Percentiles rank a stretch among this genome's conserved stretches.
Conservation (phyloP, 1,140 invertebrate species). For the Schlechtendalia chinensis region DNA sequence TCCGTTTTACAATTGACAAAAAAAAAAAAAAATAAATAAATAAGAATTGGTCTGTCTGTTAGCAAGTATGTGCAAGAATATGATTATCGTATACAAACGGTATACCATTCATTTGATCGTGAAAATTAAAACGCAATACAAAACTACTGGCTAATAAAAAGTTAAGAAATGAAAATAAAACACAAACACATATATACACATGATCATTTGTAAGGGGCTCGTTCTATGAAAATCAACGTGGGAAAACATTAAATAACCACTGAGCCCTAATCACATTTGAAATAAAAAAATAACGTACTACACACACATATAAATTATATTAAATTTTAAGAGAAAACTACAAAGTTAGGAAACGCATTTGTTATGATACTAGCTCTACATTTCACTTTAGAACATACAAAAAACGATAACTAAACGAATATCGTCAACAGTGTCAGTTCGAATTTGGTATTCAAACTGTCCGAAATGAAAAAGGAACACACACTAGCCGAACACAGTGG, state of each 20-base stretch:
- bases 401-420: background rate
- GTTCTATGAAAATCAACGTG: background rate
- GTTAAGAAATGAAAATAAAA: constrained; percentile 8
- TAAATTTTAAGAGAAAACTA: too few relatives aligned
- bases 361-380: too few relatives aligned
- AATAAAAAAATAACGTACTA: background rate
- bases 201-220: background rate
- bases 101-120: background rate
- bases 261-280: background rate
- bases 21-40: background rate
- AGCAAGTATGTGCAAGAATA: background rate
- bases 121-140: constrained; percentile 12
- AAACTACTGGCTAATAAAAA: background rate
- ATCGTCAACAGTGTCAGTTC: background rate
- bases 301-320: too few relatives aligned
- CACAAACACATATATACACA: background rate
- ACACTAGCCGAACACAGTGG: too few relatives aligned
- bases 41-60: constrained; percentile 27
- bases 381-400: background rate
- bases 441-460: background rate
- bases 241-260: background rate
- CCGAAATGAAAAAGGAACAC: background rate
- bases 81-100: too few relatives aligned
- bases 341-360: too few relatives aligned
- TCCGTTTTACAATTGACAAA: background rate